Evolutionary conservation across 2,797 vertebrate species (phyloP), one percentile per base, ranked within the genome.

Genomic region (Cyclura pinguis): DNA sequence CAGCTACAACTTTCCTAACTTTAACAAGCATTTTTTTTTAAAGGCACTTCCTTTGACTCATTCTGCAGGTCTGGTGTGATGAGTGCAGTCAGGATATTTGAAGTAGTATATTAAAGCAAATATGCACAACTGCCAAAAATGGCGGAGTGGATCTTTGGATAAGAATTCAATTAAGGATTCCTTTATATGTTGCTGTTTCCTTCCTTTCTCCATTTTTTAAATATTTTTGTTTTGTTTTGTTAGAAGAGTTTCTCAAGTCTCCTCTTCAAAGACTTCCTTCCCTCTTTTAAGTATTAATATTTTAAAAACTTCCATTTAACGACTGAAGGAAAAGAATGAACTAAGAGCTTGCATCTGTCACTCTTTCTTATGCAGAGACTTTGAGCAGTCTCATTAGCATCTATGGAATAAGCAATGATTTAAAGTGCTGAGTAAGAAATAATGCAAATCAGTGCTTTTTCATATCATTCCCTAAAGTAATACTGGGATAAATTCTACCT

Each of bases 251-350:
- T 87, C 55, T 82, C 69, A 90, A 67, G 57, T 16, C 9, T 87
- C 24, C 32, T 73, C 59, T 86, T 76, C 78, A 90, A 87, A 91
- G 69, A 64, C 4, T 22, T 35, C 27, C 12, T 29, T 14, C 18
- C 18, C 3, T 72, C 84, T 88, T 88, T 88, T 91, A 81, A 81
- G 55, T 88, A 85, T 85, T 81, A 91, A 84, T 88, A 88, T 80
- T 84, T 91, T 84, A 52, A 85, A 52, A 73, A 22, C n/a, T 29
- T 83, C 67, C 69, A 74, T 88, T 91, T 88, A 88, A 62, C 29
- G 69, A 85, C n/a, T 20, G 47, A 59, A 80, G 42, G 13, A 64
- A 72, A 64, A 85, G 4, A 80, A 52, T 73, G 29, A 72, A 80
- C 38, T 62, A 57, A 81, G 38, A 62, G 55, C 77, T 88, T 89